Evolutionary conservation across 2,113 vertebrate genomes (phyloP), one percentile per base, ranked within the genome.

Genomic region (Alaudala cheleensis): DNA sequence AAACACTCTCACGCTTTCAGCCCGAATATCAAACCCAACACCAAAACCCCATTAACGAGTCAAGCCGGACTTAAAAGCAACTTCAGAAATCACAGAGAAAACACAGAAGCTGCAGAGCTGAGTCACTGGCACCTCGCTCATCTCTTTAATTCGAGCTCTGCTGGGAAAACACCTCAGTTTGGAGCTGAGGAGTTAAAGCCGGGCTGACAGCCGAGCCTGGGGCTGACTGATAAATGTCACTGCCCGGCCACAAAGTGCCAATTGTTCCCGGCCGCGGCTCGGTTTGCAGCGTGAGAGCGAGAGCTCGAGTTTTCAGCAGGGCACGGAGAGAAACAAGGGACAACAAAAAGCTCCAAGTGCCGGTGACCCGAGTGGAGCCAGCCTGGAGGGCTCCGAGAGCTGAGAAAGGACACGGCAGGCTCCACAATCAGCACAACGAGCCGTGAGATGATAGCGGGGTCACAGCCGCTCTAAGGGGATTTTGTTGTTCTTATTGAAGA

Each of bases 361-460:
- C 34, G 33, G 65, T 1, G 85, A 51, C 45, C 87, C 14, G 25
- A 56, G 50, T 0, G 34, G 69, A 78, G 60, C 31, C 31, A 8
- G 28, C 8, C 11, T 9, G 24, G 69, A 0, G 2, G 5, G 24
- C 16, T 9, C 40, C 2, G 12, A 0, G 1, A n/a, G 22, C 5
- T 10, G 34, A 5, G 47, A 47, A 86, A 53, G 50, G 34, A 44
- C 14, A 45, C 77, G 42, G 16, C 10, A 57, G 61, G 0, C 24
- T 22, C 19, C 56, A 3, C 37, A 10, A 44, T 17, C 19, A 37
- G 84, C 39, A 58, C 13, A 62, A 54, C 0, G 34, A 88, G 77
- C 65, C 8, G 2, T 0, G 4, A 60, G 45, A 3, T 5, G 20
- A 80, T 0, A 28, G 24, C 6, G 2, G 19, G 54, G 26, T 3